phyloP scores from a whole-genome alignment of 2,797 vertebrate genomes.

The Trachops cirrhosus region DNA sequence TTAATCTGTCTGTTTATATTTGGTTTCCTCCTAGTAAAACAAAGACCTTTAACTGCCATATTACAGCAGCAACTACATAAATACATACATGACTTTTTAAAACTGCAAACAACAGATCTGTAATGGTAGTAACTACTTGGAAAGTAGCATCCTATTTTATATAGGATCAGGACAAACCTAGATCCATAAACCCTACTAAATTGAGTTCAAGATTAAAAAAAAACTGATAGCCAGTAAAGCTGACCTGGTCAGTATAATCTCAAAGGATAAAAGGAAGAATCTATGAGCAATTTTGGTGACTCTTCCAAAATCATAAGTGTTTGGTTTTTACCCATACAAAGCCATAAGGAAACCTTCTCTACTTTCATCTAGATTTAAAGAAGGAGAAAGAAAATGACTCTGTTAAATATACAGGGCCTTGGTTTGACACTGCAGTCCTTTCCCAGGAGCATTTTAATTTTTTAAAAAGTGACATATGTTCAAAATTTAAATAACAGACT shows the following conservation, averaged over 20 bases:
- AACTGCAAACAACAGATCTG: not conserved
- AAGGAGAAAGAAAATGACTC: constrained; percentile 19
- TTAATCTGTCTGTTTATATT: constrained; percentile 26
- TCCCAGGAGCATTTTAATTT: not conserved
- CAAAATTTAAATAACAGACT: constrained; percentile 29
- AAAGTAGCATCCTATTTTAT: not conserved
- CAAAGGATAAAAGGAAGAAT: constrained; percentile 47
- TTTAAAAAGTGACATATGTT: not conserved
- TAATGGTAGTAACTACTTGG: not conserved
- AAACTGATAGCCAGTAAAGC: not conserved
- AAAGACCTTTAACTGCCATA: constrained; percentile 1
- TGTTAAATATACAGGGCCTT: not conserved
- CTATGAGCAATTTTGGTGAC: not conserved
- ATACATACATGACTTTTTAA: not conserved
- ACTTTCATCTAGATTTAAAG: constrained; percentile 25
- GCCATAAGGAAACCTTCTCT: not conserved
- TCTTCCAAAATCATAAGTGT: constrained; percentile 31
- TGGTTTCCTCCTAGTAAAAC: not conserved
- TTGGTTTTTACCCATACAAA: constrained; percentile 37
- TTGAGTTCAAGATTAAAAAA: constrained; percentile 25
- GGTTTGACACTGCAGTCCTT: not conserved
- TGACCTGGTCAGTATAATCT: not conserved
- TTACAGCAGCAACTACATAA: not conserved
- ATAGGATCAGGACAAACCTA: not conserved
- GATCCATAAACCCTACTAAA: not conserved